Evolutionary conservation across 2,888 invertebrate species (phyloP).

Genomic region (Dynastes tityus): DNA sequence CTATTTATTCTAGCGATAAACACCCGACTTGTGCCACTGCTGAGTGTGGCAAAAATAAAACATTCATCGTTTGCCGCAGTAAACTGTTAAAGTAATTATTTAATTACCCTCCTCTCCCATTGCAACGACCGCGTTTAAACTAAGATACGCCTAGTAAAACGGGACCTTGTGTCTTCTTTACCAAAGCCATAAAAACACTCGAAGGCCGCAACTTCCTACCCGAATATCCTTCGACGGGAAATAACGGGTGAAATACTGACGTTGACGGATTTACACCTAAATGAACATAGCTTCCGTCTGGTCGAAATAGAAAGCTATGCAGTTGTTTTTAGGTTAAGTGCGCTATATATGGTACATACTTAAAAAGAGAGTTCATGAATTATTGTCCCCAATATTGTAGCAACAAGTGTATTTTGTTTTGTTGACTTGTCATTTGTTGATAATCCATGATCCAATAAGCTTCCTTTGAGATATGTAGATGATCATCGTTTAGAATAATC

Average conservation of each 20-base stretch:
- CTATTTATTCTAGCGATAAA: too few relatives aligned
- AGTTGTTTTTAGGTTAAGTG: not conserved
- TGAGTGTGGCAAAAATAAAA: constrained; percentile 6
- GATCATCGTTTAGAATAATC: too few relatives aligned
- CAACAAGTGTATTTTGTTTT: too few relatives aligned
- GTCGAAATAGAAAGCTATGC: not conserved
- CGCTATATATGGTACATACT: not conserved
- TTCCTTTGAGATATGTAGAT: too few relatives aligned
- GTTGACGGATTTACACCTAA: constrained; percentile 49
- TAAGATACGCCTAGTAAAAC: not conserved
- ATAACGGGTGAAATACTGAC: constrained; percentile 1
- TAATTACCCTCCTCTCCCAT: not conserved
- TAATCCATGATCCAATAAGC: too few relatives aligned
- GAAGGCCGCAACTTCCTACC: constrained; percentile 49
- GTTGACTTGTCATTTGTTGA: too few relatives aligned
- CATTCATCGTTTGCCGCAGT: constrained; percentile 6
- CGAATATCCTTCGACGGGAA: constrained; percentile 38
- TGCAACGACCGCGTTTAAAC: not conserved
- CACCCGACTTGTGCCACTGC: too few relatives aligned
- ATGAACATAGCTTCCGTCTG: constrained; percentile 36
- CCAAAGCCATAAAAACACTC: constrained; percentile 39
- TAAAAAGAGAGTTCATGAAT: too few relatives aligned
- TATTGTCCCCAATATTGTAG: too few relatives aligned
- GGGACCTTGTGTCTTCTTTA: constrained; percentile 30
- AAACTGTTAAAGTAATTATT: constrained; percentile 35